phyloP scores from a whole-genome alignment of 2,888 invertebrate species.

The Pachycephus smyrnensis region DNA sequence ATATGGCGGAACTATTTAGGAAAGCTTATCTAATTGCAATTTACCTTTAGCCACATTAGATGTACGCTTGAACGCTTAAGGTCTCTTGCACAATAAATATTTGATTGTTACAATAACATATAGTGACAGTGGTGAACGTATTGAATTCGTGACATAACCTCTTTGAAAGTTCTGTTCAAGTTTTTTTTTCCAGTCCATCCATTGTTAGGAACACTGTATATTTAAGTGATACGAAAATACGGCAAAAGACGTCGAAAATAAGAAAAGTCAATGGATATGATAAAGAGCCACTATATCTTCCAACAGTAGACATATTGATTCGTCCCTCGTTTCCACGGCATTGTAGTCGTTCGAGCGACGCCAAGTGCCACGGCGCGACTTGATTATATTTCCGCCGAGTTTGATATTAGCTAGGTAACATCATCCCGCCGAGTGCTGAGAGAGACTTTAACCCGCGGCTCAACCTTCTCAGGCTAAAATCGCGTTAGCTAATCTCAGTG shows the following conservation, averaged over 20 bases:
- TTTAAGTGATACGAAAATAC: not conserved
- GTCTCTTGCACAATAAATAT: too few species aligned
- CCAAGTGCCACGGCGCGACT: constrained; percentile 12
- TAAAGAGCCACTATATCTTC: not conserved
- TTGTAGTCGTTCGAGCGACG: constrained; percentile 7
- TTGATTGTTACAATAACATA: not conserved
- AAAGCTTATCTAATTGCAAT: too few species aligned
- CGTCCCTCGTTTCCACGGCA: not conserved
- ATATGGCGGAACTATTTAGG: too few species aligned
- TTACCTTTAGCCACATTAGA: too few species aligned
- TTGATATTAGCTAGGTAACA: constrained; percentile 27
- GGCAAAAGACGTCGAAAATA: not conserved
- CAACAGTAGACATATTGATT: constrained; percentile 1
- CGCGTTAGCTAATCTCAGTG: constrained; percentile 45
- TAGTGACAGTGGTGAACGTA: not conserved
- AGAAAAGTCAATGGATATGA: not conserved
- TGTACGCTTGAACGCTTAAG: too few species aligned
- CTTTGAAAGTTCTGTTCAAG: not conserved
- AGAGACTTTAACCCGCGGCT: constrained; percentile 24
- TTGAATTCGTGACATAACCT: not conserved
- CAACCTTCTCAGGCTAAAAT: constrained; percentile 36
- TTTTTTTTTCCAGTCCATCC: not conserved
- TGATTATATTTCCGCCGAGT: constrained; percentile 34
- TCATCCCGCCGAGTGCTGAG: constrained; percentile 20
- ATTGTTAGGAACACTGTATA: not conserved